Conservation (phyloP, 2,797 vertebrate genomes). For the Rhinogobio ventralis region DNA sequence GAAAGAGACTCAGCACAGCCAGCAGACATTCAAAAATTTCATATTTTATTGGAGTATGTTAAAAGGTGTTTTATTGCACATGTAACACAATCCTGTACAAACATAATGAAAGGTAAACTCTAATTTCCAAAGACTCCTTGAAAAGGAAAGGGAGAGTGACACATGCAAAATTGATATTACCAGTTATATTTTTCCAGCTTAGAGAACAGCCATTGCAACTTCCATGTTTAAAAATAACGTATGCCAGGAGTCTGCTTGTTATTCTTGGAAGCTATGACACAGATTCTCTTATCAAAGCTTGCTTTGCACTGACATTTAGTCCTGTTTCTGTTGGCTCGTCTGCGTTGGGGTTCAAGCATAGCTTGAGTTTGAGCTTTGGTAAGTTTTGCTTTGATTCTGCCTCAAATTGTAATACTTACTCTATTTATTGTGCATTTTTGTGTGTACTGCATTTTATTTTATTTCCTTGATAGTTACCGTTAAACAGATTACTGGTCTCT, state of each 20-base stretch:
- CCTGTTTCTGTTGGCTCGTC: constrained; percentile 33
- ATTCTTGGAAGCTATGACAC: constrained; percentile 70
- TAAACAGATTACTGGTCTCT: background rate
- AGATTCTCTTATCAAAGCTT: constrained; percentile 72
- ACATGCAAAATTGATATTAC: constrained; percentile 68
- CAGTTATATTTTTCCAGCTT: constrained; percentile 66
- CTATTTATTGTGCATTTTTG: background rate
- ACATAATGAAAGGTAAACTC: constrained; percentile 69
- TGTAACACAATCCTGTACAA: constrained; percentile 70
- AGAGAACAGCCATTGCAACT: constrained; percentile 62
- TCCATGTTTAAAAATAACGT: constrained; percentile 72
- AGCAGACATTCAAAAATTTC: constrained; percentile 66
- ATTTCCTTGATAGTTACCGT: background rate
- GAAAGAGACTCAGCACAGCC: constrained; percentile 53
- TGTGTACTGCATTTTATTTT: background rate
- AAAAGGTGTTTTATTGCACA: constrained; percentile 72
- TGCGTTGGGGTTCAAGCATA: background rate
- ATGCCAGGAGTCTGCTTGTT: constrained; percentile 68
- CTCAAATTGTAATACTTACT: constrained; percentile 27
- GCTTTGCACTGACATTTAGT: constrained; percentile 64
- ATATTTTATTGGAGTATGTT: constrained; percentile 66
- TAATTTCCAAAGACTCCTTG: constrained; percentile 61
- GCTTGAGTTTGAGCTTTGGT: background rate
- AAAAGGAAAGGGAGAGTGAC: constrained; percentile 59
- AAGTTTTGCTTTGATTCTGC: background rate